These are phyloP conservation scores for Bathynomus jamesi DNA, from an alignment of 1,140 invertebrate genomes.

Conservation along the genomic window DNA sequence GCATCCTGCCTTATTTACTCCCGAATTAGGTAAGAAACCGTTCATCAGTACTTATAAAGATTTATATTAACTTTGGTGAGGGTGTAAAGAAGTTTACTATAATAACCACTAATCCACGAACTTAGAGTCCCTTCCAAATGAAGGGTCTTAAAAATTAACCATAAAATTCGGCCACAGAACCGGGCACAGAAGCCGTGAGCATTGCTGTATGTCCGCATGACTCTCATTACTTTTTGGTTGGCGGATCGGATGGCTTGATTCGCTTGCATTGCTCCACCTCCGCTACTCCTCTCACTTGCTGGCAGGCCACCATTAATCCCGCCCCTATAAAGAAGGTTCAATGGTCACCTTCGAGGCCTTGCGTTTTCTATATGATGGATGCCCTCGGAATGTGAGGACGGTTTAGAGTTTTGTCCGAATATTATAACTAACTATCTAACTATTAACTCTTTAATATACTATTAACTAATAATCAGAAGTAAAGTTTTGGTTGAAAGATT, in stretches of 20 bases:
- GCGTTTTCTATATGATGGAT: conserved; percentile 49
- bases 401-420: not conserved
- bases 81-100: too few species aligned
- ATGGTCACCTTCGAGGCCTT: conserved; percentile 54
- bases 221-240: conserved; percentile 51
- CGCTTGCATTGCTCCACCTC: conserved; percentile 45
- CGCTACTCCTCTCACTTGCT: conserved; percentile 50
- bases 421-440: not conserved
- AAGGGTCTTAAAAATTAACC: too few species aligned
- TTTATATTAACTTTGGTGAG: too few species aligned
- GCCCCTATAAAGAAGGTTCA: conserved; percentile 46
- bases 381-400: not conserved
- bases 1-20: conserved; percentile 45
- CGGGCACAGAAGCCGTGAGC: conserved; percentile 38
- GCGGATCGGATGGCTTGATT: conserved; percentile 51
- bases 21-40: conserved; percentile 45
- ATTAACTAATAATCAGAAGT: too few species aligned
- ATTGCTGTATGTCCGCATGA: conserved; percentile 52
- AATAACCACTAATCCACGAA: too few species aligned
- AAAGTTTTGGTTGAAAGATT: too few species aligned
- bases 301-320: conserved; percentile 41
- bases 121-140: too few species aligned
- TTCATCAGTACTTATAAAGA: too few species aligned
- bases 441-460: too few species aligned
- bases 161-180: conserved; percentile 18